Base-by-base conservation (phyloP, 1,140 invertebrate species). In the Carcinoscorpius rotundicauda region DNA sequence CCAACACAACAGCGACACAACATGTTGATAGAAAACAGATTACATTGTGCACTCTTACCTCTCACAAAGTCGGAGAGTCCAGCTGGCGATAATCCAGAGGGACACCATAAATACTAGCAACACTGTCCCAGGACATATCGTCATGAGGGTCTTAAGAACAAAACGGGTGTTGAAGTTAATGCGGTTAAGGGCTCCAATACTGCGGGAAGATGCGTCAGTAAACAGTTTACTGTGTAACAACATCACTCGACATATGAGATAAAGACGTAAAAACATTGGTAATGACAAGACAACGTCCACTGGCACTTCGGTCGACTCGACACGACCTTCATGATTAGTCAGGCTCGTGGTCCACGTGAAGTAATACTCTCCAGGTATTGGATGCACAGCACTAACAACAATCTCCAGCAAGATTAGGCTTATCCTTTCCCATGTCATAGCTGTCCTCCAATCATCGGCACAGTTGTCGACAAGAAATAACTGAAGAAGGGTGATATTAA, bases 381-480 rank as follows among this genome's bases (percentile, higher is more conserved):
- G 96, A 80, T 98, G 96, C 71, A 99, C 86, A 71, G 92, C 91
- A 80, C 97, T 99, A 74, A 98, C 91, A 65, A 87, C 76, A 69
- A 99, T 81, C 79, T 99, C 97, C 71, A 97, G 82, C 52, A 85
- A 82, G 75, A 99, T 94, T 80, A 96, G 91, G 70, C 85, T 84
- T 79, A 94, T 91, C 77, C 94, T 82, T 79, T 94, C 89, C 88
- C 90, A 96, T 64, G 96, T 98, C 87, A 99, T 96, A 69, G 97
- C 96, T 80, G 99, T 99, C 75, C 96, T 83, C 97, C 97, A 99
- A 82, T 99, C 97, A 79, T 99, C 97, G 59, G 97, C 94, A 81
- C 95, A 97, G 83, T 99, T 99, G 85, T 98, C 93, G 82, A 97
- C 97, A 91, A 97, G 95, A 83, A 97, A 97, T 80, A 97, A 85